A percentile compares a stretch with the other conserved stretches of the same genome.
These are phyloP conservation scores for Gallinago solitaria DNA, from an alignment of 2,797 vertebrate species.

Conservation along the genomic window DNA sequence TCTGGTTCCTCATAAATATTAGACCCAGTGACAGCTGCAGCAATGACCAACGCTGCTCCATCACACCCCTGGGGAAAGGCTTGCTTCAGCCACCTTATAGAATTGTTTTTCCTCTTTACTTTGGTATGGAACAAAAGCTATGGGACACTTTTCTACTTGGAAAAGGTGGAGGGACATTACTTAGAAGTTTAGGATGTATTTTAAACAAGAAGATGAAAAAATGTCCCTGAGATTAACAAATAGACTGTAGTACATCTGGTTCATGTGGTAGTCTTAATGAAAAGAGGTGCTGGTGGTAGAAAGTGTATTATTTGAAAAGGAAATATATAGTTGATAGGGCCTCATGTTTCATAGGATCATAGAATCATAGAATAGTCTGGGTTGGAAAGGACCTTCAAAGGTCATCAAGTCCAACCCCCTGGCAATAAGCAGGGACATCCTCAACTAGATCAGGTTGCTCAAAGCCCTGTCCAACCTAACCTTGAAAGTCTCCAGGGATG, in stretches of 20 bases:
- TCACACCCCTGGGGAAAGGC: neutral
- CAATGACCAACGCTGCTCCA: neutral
- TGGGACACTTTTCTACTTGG: neutral
- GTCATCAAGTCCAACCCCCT: neutral
- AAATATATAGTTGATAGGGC: neutral
- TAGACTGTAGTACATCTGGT: neutral
- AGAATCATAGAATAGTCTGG: neutral
- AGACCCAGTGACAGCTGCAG: neutral
- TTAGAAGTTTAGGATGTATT: neutral
- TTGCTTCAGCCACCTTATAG: neutral
- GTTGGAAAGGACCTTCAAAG: neutral
- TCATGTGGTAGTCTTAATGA: neutral
- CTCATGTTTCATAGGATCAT: neutral
- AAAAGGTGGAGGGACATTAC: neutral
- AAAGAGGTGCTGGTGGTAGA: neutral
- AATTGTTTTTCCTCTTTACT: neutral
- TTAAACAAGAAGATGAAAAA: neutral
- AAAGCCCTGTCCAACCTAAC: accelerated
- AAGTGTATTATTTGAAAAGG: neutral
- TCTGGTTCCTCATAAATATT: neutral
- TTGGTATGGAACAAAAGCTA: neutral
- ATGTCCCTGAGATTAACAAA: neutral
- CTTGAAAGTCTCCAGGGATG: neutral
- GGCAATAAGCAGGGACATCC: neutral
- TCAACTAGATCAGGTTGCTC: neutral